These are phyloP conservation scores for Ennomos erosarius DNA, from an alignment of 2,888 invertebrate genomes.

Conservation along the genomic window DNA sequence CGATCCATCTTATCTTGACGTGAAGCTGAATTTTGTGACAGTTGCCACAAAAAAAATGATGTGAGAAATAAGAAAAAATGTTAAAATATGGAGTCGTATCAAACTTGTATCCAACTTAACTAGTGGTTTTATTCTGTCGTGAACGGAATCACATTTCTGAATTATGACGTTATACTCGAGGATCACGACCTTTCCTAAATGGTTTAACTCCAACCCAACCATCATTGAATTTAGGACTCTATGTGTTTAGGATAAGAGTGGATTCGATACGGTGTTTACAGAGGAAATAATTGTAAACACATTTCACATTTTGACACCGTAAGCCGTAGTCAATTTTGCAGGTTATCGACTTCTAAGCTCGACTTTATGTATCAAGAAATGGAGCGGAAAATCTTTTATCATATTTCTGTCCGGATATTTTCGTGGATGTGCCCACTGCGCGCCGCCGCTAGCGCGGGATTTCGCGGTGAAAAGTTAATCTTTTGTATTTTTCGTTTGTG, in stretches of 20 bases:
- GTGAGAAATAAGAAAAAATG: background rate
- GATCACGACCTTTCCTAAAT: constrained; percentile 12
- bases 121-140: constrained; percentile 46
- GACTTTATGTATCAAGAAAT: constrained; percentile 47
- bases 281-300: constrained; percentile 42
- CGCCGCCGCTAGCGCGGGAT: constrained; percentile 20
- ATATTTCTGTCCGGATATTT: constrained; percentile 15
- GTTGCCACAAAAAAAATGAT: too few species aligned
- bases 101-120: constrained; percentile 35
- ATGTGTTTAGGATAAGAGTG: background rate
- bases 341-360: constrained; percentile 44
- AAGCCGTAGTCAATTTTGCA: constrained; percentile 44
- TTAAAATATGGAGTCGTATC: constrained; percentile 5
- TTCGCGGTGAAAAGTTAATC: constrained; percentile 28
- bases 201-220: constrained; percentile 9
- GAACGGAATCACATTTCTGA: constrained; percentile 51
- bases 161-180: constrained; percentile 48
- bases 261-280: constrained; percentile 11
- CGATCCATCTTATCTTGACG: too few species aligned
- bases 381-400: constrained; percentile 47
- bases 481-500: constrained; percentile 22
- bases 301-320: constrained; percentile 44
- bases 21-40: too few species aligned
- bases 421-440: constrained; percentile 22
- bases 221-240: constrained; percentile 16